phyloP scores from a whole-genome alignment of 2,888 invertebrate genomes.

The Eutolmus rufibarbis region DNA sequence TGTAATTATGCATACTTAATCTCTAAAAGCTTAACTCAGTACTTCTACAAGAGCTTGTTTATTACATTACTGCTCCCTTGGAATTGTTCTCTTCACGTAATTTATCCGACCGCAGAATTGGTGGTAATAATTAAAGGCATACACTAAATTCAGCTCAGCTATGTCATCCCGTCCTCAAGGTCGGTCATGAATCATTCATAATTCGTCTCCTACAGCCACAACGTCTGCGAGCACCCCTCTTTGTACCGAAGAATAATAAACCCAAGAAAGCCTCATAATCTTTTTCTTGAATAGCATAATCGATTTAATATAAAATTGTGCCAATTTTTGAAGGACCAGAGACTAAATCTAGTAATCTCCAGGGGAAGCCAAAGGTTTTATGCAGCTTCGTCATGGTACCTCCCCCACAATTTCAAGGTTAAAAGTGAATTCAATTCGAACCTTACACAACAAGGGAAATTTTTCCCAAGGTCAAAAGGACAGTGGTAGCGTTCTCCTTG shows the following conservation, averaged over 20 bases:
- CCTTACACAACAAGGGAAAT: constrained; percentile 19
- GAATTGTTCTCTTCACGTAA: neutral
- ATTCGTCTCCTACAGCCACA: neutral
- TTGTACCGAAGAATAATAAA: neutral
- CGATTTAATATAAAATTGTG: neutral
- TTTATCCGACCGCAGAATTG: neutral
- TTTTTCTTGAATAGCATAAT: neutral
- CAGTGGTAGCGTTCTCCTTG: neutral
- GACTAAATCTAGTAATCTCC: neutral
- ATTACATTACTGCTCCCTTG: neutral
- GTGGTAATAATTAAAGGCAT: neutral
- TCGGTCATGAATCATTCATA: neutral
- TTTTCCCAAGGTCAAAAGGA: constrained; percentile 16
- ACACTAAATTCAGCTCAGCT: neutral
- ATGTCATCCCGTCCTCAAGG: neutral
- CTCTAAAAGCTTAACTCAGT: neutral
- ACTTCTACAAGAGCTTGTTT: neutral
- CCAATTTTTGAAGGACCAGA: neutral
- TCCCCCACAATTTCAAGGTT: neutral
- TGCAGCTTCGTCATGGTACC: neutral
- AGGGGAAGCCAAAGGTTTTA: neutral
- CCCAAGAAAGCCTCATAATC: neutral
- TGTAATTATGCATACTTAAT: neutral
- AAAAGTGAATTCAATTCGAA: neutral
- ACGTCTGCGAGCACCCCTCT: neutral